Percentiles rank a stretch among this genome's conserved stretches.
Evolutionary conservation across 2,888 invertebrate genomes (phyloP).

Genomic region (Axea sp.): DNA sequence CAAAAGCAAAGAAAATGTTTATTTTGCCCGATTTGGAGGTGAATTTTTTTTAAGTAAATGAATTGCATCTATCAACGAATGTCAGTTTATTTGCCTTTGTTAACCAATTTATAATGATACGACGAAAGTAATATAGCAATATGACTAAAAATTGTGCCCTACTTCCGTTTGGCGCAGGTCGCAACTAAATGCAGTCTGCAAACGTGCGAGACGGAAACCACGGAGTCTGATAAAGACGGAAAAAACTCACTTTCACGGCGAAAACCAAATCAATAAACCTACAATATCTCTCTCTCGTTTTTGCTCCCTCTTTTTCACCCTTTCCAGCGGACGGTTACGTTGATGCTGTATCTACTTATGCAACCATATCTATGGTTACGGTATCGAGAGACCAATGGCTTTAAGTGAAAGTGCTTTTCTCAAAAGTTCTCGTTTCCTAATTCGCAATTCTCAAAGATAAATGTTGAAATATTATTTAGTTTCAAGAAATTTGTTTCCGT

Average conservation of each 20-base stretch:
- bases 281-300: slow-evolving; percentile 69
- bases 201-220: slow-evolving; percentile 52
- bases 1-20: slow-evolving; percentile 2
- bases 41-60: too few species aligned
- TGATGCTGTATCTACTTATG: slow-evolving; percentile 46
- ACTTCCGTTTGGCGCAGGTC: slow-evolving; percentile 56
- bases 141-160: slow-evolving; percentile 52
- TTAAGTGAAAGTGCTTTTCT: slow-evolving; percentile 24
- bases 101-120: slow-evolving; percentile 39
- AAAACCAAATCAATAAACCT: slow-evolving; percentile 76
- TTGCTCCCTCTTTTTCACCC: slow-evolving; percentile 65
- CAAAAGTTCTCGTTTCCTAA: too few species aligned
- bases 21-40: too few species aligned
- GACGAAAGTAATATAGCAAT: slow-evolving; percentile 46
- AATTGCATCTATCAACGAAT: neutral
- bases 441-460: slow-evolving; percentile 6
- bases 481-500: slow-evolving; percentile 10
- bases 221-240: slow-evolving; percentile 61
- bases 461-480: slow-evolving; percentile 8
- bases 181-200: slow-evolving; percentile 40
- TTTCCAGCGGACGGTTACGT: slow-evolving; percentile 39
- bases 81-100: slow-evolving; percentile 23
- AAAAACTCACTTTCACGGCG: slow-evolving; percentile 70
- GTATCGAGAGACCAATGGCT: slow-evolving; percentile 29
- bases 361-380: slow-evolving; percentile 26